Evolutionary conservation across 2,888 invertebrate species (phyloP).

Genomic region (Ormia ochracea): DNA sequence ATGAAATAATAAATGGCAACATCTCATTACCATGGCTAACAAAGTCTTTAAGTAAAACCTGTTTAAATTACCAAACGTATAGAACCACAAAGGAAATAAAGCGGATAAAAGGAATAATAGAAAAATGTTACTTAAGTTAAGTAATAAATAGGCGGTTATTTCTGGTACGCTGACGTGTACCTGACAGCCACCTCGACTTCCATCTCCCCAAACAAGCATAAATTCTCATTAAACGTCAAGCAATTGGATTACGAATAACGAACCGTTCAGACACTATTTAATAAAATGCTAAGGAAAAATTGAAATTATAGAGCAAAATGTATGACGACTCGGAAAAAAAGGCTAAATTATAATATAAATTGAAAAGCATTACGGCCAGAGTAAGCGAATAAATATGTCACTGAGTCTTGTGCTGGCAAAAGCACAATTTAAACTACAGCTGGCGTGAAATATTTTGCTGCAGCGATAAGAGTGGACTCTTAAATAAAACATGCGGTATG

Average conservation of each 20-base stretch:
- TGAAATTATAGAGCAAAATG: neutral
- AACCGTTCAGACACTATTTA: neutral
- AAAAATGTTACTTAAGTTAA: neutral
- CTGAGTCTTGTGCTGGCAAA: too few relatives aligned
- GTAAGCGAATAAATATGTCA: too few relatives aligned
- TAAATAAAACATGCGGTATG: too few relatives aligned
- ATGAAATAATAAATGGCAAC: neutral
- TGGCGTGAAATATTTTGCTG: too few relatives aligned
- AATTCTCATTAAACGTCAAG: slow-evolving; percentile 41
- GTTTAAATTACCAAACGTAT: neutral
- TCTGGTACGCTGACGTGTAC: neutral
- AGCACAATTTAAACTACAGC: too few relatives aligned
- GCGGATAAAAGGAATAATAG: neutral
- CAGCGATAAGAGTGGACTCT: too few relatives aligned
- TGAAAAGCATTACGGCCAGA: too few relatives aligned
- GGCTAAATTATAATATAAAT: too few relatives aligned
- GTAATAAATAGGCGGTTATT: too few relatives aligned
- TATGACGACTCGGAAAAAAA: neutral
- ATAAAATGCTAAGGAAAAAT: neutral
- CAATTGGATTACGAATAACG: slow-evolving; percentile 26
- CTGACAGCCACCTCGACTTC: neutral
- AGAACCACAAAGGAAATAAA: neutral
- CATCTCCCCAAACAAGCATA: neutral
- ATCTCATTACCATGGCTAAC: neutral
- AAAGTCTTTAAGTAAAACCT: neutral